These are phyloP conservation scores for Melieria picta DNA, from an alignment of 2,888 invertebrate species.

Conservation along the genomic window DNA sequence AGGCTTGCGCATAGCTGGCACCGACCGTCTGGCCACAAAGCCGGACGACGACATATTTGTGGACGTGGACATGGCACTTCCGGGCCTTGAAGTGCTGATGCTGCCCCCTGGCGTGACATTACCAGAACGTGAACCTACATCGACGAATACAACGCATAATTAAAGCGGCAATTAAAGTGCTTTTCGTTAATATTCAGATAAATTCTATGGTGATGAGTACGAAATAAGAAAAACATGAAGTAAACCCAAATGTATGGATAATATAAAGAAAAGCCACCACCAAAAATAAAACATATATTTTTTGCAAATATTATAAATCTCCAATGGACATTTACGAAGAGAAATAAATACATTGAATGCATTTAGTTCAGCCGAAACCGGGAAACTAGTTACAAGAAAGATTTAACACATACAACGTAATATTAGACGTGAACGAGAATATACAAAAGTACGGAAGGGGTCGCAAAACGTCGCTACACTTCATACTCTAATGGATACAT, in stretches of 20 bases:
- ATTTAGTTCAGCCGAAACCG: too few relatives aligned
- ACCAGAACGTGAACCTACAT: constrained; percentile 76
- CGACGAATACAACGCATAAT: constrained; percentile 36
- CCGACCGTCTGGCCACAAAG: constrained; percentile 71
- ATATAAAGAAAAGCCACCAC: constrained; percentile 28
- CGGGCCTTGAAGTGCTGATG: constrained; percentile 79
- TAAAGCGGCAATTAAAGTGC: neutral
- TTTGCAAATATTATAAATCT: too few relatives aligned
- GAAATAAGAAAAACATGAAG: neutral
- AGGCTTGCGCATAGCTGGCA: constrained; percentile 74
- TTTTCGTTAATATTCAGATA: neutral
- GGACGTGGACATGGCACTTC: constrained; percentile 85
- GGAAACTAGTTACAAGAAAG: too few relatives aligned
- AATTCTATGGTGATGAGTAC: neutral
- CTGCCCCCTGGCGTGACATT: constrained; percentile 76
- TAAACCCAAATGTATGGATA: neutral
- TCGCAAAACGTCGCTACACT: too few relatives aligned
- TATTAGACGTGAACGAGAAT: too few relatives aligned
- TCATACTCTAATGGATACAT: too few relatives aligned
- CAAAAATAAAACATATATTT: constrained; percentile 20
- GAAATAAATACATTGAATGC: too few relatives aligned
- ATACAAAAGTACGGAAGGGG: too few relatives aligned
- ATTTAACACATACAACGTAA: too few relatives aligned
- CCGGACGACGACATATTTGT: constrained; percentile 72
- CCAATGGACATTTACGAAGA: too few relatives aligned